These are phyloP conservation scores for Archips xylosteana DNA, from an alignment of 2,888 invertebrate genomes.

Conservation along the genomic window DNA sequence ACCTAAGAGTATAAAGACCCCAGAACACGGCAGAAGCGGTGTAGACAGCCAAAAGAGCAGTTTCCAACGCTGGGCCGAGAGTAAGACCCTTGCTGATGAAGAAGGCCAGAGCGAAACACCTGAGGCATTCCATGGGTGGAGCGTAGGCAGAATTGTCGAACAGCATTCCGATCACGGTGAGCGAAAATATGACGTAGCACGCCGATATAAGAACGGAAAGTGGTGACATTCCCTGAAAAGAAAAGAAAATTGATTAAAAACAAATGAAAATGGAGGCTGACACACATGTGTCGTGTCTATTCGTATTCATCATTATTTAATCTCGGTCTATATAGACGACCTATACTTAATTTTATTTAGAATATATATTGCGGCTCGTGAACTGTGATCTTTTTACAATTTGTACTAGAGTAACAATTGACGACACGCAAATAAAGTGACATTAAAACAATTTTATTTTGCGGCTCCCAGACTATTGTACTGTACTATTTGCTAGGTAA, in stretches of 20 bases:
- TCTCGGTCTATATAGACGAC: too few relatives aligned
- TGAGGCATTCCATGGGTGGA: slow-evolving; percentile 86
- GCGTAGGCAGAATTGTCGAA: slow-evolving; percentile 88
- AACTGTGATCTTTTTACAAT: too few relatives aligned
- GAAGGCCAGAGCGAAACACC: slow-evolving; percentile 87
- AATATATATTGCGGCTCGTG: too few relatives aligned
- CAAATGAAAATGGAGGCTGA: too few relatives aligned
- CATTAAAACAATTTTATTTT: too few relatives aligned
- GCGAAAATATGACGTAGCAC: slow-evolving; percentile 87
- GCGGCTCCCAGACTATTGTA: too few relatives aligned
- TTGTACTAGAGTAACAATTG: too few relatives aligned
- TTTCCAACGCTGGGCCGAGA: slow-evolving; percentile 69
- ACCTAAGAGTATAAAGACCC: slow-evolving; percentile 86
- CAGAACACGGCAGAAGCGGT: slow-evolving; percentile 87
- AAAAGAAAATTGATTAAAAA: slow-evolving; percentile 41
- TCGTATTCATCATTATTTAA: too few relatives aligned
- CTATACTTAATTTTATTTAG: too few relatives aligned
- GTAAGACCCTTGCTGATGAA: slow-evolving; percentile 66
- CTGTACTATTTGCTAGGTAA: too few relatives aligned
- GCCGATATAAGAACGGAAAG: slow-evolving; percentile 85
- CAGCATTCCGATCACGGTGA: slow-evolving; percentile 89
- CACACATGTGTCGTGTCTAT: too few relatives aligned
- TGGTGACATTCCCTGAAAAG: slow-evolving; percentile 87
- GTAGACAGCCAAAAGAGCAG: slow-evolving; percentile 84
- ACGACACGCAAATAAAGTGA: too few relatives aligned